Conservation (phyloP, 2,888 invertebrate genomes). For the Scaptodrosophila latifasciaeformis region DNA sequence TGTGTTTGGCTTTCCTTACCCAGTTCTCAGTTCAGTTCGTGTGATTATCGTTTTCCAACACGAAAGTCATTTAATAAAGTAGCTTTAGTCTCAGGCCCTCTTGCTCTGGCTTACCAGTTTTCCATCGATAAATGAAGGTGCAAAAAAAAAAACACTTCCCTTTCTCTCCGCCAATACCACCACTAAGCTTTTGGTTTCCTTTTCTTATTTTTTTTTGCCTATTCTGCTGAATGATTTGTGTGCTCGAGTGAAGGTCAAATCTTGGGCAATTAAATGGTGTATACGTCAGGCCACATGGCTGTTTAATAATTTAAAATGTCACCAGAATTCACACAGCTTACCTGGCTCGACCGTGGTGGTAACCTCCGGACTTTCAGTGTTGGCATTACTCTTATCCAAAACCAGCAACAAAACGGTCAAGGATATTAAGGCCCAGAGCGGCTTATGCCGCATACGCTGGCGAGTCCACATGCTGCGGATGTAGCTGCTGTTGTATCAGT, state of each 20-base stretch:
- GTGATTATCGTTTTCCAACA: conserved; percentile 48
- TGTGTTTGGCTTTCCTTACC: conserved; percentile 33
- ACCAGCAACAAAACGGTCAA: conserved; percentile 63
- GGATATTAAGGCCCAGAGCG: conserved; percentile 64
- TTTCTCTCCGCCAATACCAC: neutral
- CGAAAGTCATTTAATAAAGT: conserved; percentile 58
- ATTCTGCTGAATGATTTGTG: conserved; percentile 2
- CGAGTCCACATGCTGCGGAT: conserved; percentile 51
- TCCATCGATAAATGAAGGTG: neutral
- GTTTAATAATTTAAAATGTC: conserved; percentile 27
- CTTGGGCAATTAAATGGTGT: neutral
- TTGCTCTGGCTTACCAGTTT: neutral
- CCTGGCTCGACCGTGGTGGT: conserved; percentile 71
- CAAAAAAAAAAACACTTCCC: neutral
- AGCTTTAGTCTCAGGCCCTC: conserved; percentile 18
- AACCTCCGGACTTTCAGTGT: conserved; percentile 53
- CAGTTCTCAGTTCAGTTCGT: neutral
- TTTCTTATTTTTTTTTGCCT: neutral
- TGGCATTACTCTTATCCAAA: conserved; percentile 58
- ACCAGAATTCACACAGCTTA: conserved; percentile 39
- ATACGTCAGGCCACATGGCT: neutral
- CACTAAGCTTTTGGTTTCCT: no score
- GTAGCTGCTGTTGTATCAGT: neutral
- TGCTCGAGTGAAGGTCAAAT: conserved; percentile 23
- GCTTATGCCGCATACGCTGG: conserved; percentile 68